These are phyloP conservation scores for Apostichopus leukothele DNA, from an alignment of 53 echinoderm and acorn worm species.

Conservation along the genomic window DNA sequence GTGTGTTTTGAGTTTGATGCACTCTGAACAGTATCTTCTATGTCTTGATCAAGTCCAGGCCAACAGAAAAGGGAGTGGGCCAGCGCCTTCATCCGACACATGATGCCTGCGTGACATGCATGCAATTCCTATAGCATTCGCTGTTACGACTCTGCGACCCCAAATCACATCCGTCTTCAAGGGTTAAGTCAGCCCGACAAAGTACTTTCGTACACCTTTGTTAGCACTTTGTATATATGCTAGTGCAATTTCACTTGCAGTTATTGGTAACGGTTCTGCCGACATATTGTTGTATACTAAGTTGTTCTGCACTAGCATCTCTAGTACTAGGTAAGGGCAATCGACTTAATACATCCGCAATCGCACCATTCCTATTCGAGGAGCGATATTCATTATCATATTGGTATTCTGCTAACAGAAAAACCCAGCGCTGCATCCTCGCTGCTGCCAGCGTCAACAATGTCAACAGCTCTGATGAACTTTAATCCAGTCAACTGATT, in stretches of 20 bases:
- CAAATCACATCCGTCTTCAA: conserved; percentile 36
- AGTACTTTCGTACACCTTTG: too few species aligned
- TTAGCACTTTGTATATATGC: not conserved
- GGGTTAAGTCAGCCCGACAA: not conserved
- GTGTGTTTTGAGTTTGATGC: conserved; percentile 24
- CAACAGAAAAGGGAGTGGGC: conserved; percentile 19
- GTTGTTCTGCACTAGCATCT: too few species aligned
- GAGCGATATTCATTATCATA: conserved; percentile 26
- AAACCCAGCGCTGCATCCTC: conserved; percentile 38
- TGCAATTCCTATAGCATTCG: conserved; percentile 33
- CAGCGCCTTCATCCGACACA: conserved; percentile 27
- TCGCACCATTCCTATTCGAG: conserved; percentile 2
- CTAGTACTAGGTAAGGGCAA: not conserved
- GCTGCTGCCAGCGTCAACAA: conserved; percentile 22
- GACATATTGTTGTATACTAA: too few species aligned
- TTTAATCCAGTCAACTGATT: conserved; percentile 40
- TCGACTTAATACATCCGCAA: conserved; percentile 33
- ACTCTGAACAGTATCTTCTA: conserved; percentile 42
- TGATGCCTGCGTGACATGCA: conserved; percentile 36
- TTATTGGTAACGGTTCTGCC: too few species aligned
- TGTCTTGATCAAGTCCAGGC: conserved; percentile 43
- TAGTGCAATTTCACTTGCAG: too few species aligned
- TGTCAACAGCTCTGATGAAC: conserved; percentile 30
- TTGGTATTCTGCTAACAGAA: conserved; percentile 11
- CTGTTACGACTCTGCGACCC: conserved; percentile 36